A percentile compares a stretch with the other conserved stretches of the same genome.
phyloP scores from a whole-genome alignment of 2,888 invertebrate genomes.

The Vesta saturnalis region DNA sequence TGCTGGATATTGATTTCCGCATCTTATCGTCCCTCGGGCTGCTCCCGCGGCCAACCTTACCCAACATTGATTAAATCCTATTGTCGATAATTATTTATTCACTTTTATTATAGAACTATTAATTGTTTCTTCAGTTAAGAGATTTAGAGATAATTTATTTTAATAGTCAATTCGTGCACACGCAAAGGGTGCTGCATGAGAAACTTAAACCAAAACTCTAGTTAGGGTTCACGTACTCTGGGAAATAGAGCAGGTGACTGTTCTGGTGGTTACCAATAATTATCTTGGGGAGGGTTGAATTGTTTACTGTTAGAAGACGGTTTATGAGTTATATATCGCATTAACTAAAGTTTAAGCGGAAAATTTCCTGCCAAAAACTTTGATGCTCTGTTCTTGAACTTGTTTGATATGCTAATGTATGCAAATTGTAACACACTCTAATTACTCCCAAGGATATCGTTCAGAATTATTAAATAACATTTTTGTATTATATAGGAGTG shows the following conservation, averaged over 20 bases:
- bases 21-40: conserved; percentile 46
- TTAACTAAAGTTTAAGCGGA: background rate
- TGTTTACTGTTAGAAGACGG: background rate
- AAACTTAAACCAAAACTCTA: background rate
- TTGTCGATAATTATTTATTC: conserved; percentile 39
- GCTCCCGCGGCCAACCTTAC: conserved; percentile 43
- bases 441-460: too few species aligned
- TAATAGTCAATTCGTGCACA: conserved; percentile 13
- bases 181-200: background rate
- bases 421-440: too few species aligned
- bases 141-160: conserved; percentile 15
- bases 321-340: background rate
- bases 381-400: too few species aligned
- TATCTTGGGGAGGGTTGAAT: conserved; percentile 4
- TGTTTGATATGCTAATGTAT: too few species aligned
- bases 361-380: background rate
- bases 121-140: conserved; percentile 17
- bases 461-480: too few species aligned
- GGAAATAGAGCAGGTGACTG: conserved; percentile 34
- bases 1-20: conserved; percentile 49
- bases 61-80: conserved; percentile 45
- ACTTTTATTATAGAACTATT: conserved; percentile 28
- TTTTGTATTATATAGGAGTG: too few species aligned
- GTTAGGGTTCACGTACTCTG: conserved; percentile 24
- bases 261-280: conserved; percentile 18